phyloP scores from a whole-genome alignment of 2,888 invertebrate genomes.

The Galeopsomyia nigrocyanea region DNA sequence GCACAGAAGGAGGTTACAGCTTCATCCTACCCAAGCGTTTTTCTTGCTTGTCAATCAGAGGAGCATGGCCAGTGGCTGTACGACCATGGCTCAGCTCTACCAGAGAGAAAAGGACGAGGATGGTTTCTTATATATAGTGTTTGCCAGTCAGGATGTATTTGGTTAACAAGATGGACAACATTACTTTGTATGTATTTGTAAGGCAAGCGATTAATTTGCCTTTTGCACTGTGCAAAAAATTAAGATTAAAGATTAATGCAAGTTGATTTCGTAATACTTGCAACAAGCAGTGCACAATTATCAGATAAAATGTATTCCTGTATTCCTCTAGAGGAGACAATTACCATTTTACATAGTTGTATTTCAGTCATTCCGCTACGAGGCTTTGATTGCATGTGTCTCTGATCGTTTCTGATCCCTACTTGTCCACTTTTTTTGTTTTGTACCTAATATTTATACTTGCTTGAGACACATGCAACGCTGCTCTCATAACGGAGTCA shows the following conservation, averaged over 20 bases:
- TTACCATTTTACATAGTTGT: slow-evolving; percentile 20
- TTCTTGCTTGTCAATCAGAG: slow-evolving; percentile 87
- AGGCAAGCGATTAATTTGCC: slow-evolving; percentile 20
- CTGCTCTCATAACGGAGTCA: slow-evolving; percentile 27
- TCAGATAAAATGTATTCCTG: slow-evolving; percentile 31
- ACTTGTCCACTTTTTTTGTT: slow-evolving; percentile 19
- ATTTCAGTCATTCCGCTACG: slow-evolving; percentile 13
- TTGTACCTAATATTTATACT: slow-evolving; percentile 32
- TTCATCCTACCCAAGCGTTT: slow-evolving; percentile 79
- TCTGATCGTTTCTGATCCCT: slow-evolving; percentile 6
- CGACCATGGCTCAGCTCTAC: slow-evolving; percentile 87
- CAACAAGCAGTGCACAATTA: slow-evolving; percentile 18
- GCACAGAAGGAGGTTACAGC: slow-evolving; percentile 73
- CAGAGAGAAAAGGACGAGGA: slow-evolving; percentile 82
- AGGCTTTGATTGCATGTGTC: slow-evolving; percentile 29
- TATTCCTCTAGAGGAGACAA: slow-evolving; percentile 21
- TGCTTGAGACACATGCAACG: slow-evolving; percentile 25
- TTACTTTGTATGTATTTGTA: slow-evolving; percentile 1
- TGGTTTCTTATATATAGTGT: slow-evolving; percentile 90
- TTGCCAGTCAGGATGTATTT: slow-evolving; percentile 92
- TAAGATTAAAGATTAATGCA: neutral
- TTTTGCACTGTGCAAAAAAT: slow-evolving; percentile 3
- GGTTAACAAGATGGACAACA: slow-evolving; percentile 67
- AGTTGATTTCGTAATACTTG: slow-evolving; percentile 7
- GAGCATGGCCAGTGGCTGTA: slow-evolving; percentile 84